Conservation (phyloP, 1,140 invertebrate species). For the Zaprionus nigranus region DNA sequence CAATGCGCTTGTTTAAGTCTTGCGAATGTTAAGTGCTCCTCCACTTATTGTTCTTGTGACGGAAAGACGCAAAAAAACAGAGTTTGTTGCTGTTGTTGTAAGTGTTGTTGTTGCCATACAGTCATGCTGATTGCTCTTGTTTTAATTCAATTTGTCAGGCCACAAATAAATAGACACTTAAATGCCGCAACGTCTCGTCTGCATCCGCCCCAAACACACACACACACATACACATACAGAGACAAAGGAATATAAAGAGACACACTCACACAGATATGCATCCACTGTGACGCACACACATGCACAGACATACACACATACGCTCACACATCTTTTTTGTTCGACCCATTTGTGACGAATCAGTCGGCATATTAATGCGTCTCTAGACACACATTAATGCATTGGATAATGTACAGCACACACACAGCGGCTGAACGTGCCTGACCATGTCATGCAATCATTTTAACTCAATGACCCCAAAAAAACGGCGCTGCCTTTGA, state of each 20-base stretch:
- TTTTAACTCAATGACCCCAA: slow-evolving; percentile 56
- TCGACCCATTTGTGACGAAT: slow-evolving; percentile 5
- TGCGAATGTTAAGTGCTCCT: slow-evolving; percentile 29
- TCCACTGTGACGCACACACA: background rate
- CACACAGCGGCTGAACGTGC: slow-evolving; percentile 35
- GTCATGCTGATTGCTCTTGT: slow-evolving; percentile 43
- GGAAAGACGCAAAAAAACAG: background rate
- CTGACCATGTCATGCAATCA: slow-evolving; percentile 46
- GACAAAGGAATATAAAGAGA: background rate
- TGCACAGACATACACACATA: background rate
- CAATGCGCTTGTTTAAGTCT: slow-evolving; percentile 34
- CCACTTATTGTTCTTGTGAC: background rate
- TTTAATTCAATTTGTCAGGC: slow-evolving; percentile 78
- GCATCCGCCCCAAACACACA: slow-evolving; percentile 44
- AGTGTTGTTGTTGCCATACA: slow-evolving; percentile 11
- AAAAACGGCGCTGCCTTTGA: slow-evolving; percentile 22
- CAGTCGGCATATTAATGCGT: slow-evolving; percentile 71
- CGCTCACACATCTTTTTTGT: background rate
- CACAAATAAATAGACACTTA: slow-evolving; percentile 58
- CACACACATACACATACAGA: background rate
- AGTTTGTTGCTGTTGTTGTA: background rate
- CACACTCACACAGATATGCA: no score
- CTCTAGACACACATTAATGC: slow-evolving; percentile 78
- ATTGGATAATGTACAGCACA: slow-evolving; percentile 63
- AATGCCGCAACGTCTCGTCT: slow-evolving; percentile 45